Conservation (phyloP, 2,113 vertebrate genomes). For the Thamnophis sirtalis region DNA sequence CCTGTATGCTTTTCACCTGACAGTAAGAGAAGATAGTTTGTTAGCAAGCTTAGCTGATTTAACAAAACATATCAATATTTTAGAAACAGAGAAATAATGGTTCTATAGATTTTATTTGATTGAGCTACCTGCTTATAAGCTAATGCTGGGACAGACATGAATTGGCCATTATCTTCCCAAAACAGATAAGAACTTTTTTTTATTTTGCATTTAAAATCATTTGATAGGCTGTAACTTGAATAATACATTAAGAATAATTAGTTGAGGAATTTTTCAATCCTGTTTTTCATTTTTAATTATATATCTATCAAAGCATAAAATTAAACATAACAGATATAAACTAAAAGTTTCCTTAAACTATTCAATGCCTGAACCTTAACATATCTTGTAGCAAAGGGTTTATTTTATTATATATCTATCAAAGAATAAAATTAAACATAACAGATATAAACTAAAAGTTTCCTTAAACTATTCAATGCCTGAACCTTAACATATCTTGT, state of each 20-base stretch:
- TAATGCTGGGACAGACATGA: not conserved
- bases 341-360: not conserved
- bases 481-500: not conserved
- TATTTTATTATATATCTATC: not conserved
- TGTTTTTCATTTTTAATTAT: not conserved
- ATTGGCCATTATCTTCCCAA: not conserved
- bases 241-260: not conserved
- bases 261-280: not conserved
- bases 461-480: not conserved
- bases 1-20: constrained; percentile 95
- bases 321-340: not conserved
- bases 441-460: not conserved
- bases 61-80: not conserved
- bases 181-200: not conserved
- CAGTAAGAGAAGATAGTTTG: not conserved
- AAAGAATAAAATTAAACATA: not conserved
- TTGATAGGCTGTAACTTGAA: not conserved
- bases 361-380: not conserved
- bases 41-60: not conserved
- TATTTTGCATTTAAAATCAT: not conserved
- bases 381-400: not conserved
- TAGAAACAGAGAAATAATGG: not conserved
- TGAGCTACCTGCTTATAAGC: not conserved
- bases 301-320: not conserved
- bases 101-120: not conserved